Base-by-base conservation (phyloP, 2,888 invertebrate genomes). In the Campoplex nolae region DNA sequence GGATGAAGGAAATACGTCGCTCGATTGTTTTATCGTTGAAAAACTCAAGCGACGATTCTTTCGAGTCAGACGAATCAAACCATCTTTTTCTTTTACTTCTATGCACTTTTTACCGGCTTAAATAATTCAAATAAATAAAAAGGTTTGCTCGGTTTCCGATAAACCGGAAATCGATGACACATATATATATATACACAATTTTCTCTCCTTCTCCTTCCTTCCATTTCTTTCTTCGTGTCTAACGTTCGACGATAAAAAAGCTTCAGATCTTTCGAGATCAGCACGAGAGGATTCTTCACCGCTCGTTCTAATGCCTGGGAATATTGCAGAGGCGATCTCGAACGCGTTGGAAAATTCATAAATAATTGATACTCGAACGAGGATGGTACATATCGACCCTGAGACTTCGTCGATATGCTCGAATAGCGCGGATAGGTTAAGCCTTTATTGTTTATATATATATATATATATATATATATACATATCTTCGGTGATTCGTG, bases 401-500 rank as follows among this genome's bases (percentile, higher is more conserved):
- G 88, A 88, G 84, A 88, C 79, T 84, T 23, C 68, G 78, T 79
- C 65, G n/a, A 58, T 58, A 77, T 35, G 58, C 68, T 56, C 45
- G 56, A 35, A 74, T 23, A 51, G 74, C 48, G 62, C 3, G 48
- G 48, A 16, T 48, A 9, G 28, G 42, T 58, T 13, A 4, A 71
- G 56, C 42, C 16, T 79, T 67, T 80, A 86, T 83, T 83, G 79
- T 76, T 83, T 84, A 84, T 77, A 86, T 23, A 23, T 23, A 23
- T 23, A 23, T 23, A 23, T 23, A 23, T 23, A 23, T 23, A 23
- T 23, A 23, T 23, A 23, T 23, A 23, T 0, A 23, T 23, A 23
- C 0, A 23, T 86, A 84, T 88, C 90, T 90, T 89, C 86, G 88
- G 86, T 86, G 91, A 90, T 91, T 91, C 89, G 74, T 85, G 48